These are phyloP conservation scores for Brachionus asplanchnoidis DNA, from an alignment of 1,140 invertebrate genomes.

Conservation along the genomic window DNA sequence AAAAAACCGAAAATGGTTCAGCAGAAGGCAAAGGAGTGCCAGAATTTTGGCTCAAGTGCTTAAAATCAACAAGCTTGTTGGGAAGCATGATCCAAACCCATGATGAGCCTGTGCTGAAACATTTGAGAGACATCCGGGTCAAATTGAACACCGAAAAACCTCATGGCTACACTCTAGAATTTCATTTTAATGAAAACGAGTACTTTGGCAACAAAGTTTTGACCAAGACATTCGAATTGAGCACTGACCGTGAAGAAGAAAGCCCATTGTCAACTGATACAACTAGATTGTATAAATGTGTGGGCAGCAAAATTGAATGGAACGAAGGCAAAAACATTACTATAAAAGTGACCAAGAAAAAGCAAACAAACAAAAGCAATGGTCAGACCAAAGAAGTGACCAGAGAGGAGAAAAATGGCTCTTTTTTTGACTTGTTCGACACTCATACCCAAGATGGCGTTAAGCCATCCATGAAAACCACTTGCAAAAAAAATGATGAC, in stretches of 20 bases:
- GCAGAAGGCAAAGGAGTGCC: conserved; percentile 71
- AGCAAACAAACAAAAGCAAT: conserved; percentile 95
- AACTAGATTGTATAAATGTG: conserved; percentile 89
- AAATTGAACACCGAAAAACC: conserved; percentile 43
- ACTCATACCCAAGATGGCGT: conserved; percentile 63
- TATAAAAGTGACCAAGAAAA: conserved; percentile 91
- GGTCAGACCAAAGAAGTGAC: conserved; percentile 84
- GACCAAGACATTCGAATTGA: conserved; percentile 91
- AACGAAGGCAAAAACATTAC: conserved; percentile 94
- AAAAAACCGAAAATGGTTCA: neutral
- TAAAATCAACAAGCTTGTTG: conserved; percentile 83
- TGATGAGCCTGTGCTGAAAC: conserved; percentile 87
- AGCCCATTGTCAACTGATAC: conserved; percentile 95
- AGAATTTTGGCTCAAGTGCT: conserved; percentile 92
- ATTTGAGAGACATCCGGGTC: conserved; percentile 80
- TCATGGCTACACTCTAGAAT: conserved; percentile 78
- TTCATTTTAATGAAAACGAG: conserved; percentile 89
- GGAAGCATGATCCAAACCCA: conserved; percentile 81
- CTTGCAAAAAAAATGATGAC: neutral
- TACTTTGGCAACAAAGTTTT: conserved; percentile 87
- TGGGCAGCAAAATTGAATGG: conserved; percentile 85
- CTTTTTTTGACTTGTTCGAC: conserved; percentile 98
- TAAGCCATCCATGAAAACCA: conserved; percentile 1
- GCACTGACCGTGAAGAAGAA: conserved; percentile 79
- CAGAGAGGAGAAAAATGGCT: conserved; percentile 76